Conservation (phyloP, 1,140 invertebrate genomes). For the Anthonomus grandis region DNA sequence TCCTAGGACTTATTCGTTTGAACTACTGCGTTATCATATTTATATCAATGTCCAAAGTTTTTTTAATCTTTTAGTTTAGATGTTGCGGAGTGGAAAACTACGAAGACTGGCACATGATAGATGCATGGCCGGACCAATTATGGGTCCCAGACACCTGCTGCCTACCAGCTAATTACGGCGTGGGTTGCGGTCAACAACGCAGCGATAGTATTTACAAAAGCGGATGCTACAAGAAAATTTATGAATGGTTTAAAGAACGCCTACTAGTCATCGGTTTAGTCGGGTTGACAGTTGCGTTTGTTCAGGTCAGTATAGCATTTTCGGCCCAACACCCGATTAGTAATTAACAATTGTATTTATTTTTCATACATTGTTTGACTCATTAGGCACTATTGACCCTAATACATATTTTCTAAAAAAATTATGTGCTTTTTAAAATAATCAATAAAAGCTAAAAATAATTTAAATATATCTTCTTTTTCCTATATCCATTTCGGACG, state of each 20-base stretch:
- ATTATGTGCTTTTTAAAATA: too few relatives aligned
- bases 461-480: too few relatives aligned
- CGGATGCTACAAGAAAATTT: slow-evolving; percentile 66
- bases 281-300: slow-evolving; percentile 68
- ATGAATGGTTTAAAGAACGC: slow-evolving; percentile 65
- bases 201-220: slow-evolving; percentile 60
- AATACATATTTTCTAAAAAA: too few relatives aligned
- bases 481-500: too few relatives aligned
- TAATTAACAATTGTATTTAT: background rate
- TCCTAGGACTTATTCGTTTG: too few relatives aligned
- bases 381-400: too few relatives aligned
- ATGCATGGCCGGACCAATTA: slow-evolving; percentile 69
- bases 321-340: too few relatives aligned
- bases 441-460: too few relatives aligned
- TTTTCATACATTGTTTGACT: too few relatives aligned
- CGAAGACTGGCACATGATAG: slow-evolving; percentile 80
- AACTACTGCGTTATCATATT: too few relatives aligned
- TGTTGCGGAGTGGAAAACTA: slow-evolving; percentile 83
- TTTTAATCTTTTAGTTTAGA: slow-evolving; percentile 68
- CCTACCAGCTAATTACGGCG: slow-evolving; percentile 47
- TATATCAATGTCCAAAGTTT: too few relatives aligned
- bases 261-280: slow-evolving; percentile 68
- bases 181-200: slow-evolving; percentile 50
- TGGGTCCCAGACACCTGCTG: slow-evolving; percentile 82
- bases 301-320: slow-evolving; percentile 51